A percentile compares a stretch with the other conserved stretches of the same genome.
Evolutionary conservation across 2,888 invertebrate species (phyloP).

Genomic region (Stomorhina lunata): DNA sequence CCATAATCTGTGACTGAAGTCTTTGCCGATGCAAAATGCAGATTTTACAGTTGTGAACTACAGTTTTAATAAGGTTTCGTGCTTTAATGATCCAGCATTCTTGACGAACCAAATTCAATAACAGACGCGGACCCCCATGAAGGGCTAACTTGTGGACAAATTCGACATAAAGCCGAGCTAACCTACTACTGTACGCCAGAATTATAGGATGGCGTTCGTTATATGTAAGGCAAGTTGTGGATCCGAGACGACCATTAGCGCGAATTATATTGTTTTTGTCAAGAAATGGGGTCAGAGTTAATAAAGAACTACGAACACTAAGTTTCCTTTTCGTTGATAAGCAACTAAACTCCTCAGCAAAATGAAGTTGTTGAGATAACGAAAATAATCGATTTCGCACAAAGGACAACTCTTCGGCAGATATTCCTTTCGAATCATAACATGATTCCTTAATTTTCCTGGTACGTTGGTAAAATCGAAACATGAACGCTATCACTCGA

Average conservation of each 20-base stretch:
- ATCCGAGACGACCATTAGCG: neutral
- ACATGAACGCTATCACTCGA: no score
- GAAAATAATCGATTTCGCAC: no score
- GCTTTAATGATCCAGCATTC: slow-evolving; percentile 21
- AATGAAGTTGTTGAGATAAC: neutral
- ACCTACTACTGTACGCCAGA: no score
- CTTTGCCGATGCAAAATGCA: neutral
- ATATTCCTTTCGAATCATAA: no score
- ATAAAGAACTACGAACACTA: neutral
- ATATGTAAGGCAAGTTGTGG: neutral
- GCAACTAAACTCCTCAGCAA: neutral
- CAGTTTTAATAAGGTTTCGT: neutral
- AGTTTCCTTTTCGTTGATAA: neutral
- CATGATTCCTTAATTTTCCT: no score
- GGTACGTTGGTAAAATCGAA: no score
- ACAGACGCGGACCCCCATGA: no score
- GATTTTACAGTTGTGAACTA: neutral
- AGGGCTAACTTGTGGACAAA: neutral
- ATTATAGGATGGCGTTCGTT: no score
- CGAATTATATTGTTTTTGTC: neutral
- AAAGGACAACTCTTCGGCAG: no score
- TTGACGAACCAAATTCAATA: no score
- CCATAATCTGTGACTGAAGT: slow-evolving; percentile 5
- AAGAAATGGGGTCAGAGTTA: neutral
- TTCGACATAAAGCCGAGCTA: neutral